Evolutionary conservation across 2,888 invertebrate species (phyloP).

Genomic region (Branchipolynoe longqiensis): DNA sequence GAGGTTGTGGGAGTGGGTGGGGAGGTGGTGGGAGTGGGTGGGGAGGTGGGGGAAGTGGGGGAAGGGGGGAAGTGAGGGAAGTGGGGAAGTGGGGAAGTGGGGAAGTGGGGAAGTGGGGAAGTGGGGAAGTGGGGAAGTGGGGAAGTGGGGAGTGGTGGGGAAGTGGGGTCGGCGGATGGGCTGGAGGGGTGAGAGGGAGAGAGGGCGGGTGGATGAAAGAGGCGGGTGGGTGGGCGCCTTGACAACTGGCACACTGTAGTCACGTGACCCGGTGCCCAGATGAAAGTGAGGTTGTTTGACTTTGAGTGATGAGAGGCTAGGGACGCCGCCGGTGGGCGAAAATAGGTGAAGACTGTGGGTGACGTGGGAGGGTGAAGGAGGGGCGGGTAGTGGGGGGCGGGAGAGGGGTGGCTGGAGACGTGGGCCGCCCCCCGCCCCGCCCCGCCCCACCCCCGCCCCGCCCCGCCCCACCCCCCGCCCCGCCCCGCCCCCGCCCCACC

Average conservation of each 20-base stretch:
- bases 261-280: constrained; percentile 7
- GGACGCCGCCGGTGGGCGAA: background rate
- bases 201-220: no score
- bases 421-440: background rate
- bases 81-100: no score
- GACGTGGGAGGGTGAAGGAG: background rate
- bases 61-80: no score
- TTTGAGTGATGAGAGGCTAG: constrained; percentile 13
- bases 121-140: no score
- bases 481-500: no score
- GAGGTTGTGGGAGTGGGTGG: no score
- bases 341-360: background rate
- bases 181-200: no score
- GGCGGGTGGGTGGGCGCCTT: constrained; percentile 23
- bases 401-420: background rate
- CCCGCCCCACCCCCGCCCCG: background rate
- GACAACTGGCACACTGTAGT: constrained; percentile 18
- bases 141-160: no score
- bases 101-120: no score
- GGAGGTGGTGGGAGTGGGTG: no score
- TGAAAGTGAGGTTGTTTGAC: constrained; percentile 39
- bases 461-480: constrained; percentile 8
- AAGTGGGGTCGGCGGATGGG: no score
- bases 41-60: no score
- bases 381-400: constrained; percentile 16